Evolutionary conservation across 2,888 invertebrate species (phyloP), one percentile per base, ranked within the genome.

Genomic region (Punctoribates punctum): DNA sequence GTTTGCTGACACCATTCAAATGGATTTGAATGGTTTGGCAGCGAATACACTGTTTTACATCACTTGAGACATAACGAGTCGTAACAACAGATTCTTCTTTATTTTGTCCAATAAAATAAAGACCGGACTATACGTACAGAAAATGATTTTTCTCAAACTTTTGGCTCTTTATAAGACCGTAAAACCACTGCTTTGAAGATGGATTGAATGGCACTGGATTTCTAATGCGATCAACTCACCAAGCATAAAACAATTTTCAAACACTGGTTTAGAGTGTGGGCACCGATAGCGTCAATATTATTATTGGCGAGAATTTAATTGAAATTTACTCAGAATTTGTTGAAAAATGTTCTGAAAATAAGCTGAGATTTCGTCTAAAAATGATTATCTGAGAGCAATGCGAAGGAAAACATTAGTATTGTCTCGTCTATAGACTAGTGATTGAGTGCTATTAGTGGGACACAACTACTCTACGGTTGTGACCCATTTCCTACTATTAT

Each of bases 401-500:
- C 20, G 17, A 20, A 57, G 20, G 8, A 23, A 23, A 57, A 23
- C 57, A 23, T 57, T 57, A 67, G 65, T 67, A 67, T 67, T 67
- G 65, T 67, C 65, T 67, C 65, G 65, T 38, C 15, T 67, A 38
- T 67, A 67, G 65, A 67, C 65, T 42, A 67, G 65, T 67, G 34
- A 67, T 67, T 67, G 65, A 67, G 20, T 38, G 65, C 38, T 29
- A 67, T 67, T 67, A 29, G 65, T 67, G 65, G 65, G 38, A 67
- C 65, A 67, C 65, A 67, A 67, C 65, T 67, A 67, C 65, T 20
- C 65, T 67, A 34, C 38, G 29, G 38, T 67, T 67, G 65, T 67
- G 65, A 67, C 65, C 65, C 65, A 67, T 67, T 67, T 67, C 65
- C 65, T 67, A 67, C 65, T 67, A 67, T 67, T 67, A 67, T 67